Evolutionary conservation across 2,888 invertebrate genomes (phyloP), one percentile per base, ranked within the genome.

Genomic region (Catotricha subobsoleta): DNA sequence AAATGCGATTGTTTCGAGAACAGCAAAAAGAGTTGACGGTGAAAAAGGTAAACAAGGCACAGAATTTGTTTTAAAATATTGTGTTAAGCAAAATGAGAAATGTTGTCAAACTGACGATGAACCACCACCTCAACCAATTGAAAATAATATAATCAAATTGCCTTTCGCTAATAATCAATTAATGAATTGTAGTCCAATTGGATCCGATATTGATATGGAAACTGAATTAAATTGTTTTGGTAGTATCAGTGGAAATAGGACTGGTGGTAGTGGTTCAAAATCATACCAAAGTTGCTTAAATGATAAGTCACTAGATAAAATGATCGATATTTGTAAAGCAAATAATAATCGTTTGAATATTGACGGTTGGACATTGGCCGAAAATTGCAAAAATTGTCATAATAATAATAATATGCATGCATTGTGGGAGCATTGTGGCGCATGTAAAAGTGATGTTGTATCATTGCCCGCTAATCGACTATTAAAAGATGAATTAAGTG

Each of bases 61-160:
- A 39, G 66, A 63, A 23, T 72, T 77, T 56, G 62, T 71, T 37
- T 67, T 81, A 48, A 81, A 80, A 54, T 83, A 81, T 59, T 70
- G 73, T 51, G 66, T 77, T n/a, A 62, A 65, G 45, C 67, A 62
- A 51, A 67, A 64, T 48, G 69, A 72, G 48, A 71, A 71, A 51
- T 66, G 62, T 43, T 69, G 71, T 47, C 74, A 74, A 55, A 74
- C 73, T 0, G 69, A 69, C 21, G 46, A 46, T 16, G 29, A 3
- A 13, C 2, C n/a, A 10, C 7, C 33, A n/a, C 7, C 2, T 9
- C n/a, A 10, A n/a, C n/a, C n/a, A n/a, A n/a, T n/a, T n/a, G 2
- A 3, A 19, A 3, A n/a, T 21, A 4, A 6, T 21, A n/a, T 21
- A 19, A 21, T 13, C 34, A 3, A 21, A 34, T 20, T 3, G n/a